Conservation (phyloP, 2,113 vertebrate genomes). For the Paradisaea rubra region DNA sequence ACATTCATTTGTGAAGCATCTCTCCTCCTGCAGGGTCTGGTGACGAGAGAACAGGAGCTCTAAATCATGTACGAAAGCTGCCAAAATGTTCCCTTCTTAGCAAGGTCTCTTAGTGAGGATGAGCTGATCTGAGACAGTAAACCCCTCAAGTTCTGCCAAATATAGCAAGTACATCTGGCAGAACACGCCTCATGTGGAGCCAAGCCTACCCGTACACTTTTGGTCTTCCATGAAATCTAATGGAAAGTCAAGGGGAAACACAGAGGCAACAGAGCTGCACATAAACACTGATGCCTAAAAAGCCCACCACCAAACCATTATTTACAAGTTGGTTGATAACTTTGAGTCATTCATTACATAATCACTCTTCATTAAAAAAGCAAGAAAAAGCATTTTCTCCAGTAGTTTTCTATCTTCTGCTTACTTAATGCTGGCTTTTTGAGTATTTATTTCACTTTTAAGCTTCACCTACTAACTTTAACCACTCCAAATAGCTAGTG, state of each 20-base stretch:
- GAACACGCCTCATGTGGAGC: slow-evolving; percentile 22
- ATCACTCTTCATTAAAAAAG: neutral
- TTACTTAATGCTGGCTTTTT: neutral
- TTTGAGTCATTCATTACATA: neutral
- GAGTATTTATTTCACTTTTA: neutral
- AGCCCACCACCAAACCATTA: neutral
- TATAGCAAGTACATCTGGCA: slow-evolving; percentile 34
- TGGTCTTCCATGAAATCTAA: neutral
- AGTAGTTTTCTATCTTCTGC: neutral
- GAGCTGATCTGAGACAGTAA: slow-evolving; percentile 21
- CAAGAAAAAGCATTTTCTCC: neutral
- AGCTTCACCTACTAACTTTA: neutral
- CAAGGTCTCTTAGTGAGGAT: neutral
- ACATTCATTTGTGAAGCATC: neutral
- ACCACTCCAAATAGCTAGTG: neutral
- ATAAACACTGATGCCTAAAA: neutral
- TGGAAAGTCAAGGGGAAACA: neutral
- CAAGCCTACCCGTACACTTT: neutral
- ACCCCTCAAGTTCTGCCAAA: slow-evolving; percentile 43
- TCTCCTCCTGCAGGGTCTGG: slow-evolving; percentile 39
- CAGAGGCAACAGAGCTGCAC: neutral
- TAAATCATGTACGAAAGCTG: slow-evolving; percentile 20
- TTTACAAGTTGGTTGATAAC: neutral
- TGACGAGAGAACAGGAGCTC: neutral
- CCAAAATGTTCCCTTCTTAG: slow-evolving; percentile 47